A percentile compares a stretch with the other conserved stretches of the same genome.
Conservation (phyloP, 2,797 vertebrate genomes). For the Xiphorhynchus erythropygius region DNA sequence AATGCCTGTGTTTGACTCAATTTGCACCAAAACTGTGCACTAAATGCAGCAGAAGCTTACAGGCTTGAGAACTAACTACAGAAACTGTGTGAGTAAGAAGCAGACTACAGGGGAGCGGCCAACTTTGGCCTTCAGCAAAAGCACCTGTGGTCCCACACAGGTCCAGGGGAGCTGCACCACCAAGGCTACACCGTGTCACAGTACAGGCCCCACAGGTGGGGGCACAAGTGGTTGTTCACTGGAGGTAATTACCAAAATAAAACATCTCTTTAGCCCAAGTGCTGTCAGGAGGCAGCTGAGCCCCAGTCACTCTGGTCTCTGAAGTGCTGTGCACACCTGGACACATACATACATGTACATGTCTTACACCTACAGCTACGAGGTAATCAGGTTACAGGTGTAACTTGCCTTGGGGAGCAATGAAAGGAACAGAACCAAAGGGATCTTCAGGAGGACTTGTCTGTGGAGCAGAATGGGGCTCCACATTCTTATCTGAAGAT, state of each 20-base stretch:
- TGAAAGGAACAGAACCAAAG: conserved; percentile 93
- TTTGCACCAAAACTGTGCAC: background rate
- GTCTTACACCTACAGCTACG: background rate
- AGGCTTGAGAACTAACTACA: background rate
- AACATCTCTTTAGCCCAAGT: background rate
- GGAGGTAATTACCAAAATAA: background rate
- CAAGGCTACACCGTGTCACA: fast-evolving
- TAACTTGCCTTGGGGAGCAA: conserved; percentile 98
- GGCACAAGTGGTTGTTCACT: background rate
- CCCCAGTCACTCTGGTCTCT: background rate
- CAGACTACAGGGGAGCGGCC: background rate
- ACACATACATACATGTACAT: background rate
- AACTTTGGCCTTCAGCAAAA: background rate
- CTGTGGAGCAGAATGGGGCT: conserved; percentile 74
- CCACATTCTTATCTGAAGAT: conserved; percentile 80
- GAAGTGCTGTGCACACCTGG: background rate
- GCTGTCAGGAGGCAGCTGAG: background rate
- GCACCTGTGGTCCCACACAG: background rate
- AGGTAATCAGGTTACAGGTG: conserved; percentile 43
- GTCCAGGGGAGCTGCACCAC: fast-evolving
- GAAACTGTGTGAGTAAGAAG: background rate
- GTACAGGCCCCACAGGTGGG: background rate
- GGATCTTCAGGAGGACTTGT: conserved; percentile 87
- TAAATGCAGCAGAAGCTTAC: background rate
- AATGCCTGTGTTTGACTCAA: background rate